A percentile compares a stretch with the other conserved stretches of the same genome.
Evolutionary conservation across 2,797 vertebrate species (phyloP).

Genomic region (Poliocrania exsul): DNA sequence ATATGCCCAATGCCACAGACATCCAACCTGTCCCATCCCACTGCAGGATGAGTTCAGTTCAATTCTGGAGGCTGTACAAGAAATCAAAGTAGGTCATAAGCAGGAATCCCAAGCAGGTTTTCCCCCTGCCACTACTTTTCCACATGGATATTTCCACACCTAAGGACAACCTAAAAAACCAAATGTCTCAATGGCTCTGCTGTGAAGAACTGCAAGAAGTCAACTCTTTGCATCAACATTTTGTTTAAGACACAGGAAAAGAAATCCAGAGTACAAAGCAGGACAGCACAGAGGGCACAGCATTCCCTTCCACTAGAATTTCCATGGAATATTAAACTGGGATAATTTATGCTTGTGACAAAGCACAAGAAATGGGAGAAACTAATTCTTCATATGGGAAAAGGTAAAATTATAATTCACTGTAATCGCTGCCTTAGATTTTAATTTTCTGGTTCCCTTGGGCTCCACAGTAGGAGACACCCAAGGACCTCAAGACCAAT

Average conservation of each 20-base stretch:
- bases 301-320: not conserved
- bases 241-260: not conserved
- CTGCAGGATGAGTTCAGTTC: not conserved
- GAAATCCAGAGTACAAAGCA: not conserved
- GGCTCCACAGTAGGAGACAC: conserved; percentile 3
- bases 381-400: conserved; percentile 42
- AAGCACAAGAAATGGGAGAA: conserved; percentile 40
- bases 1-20: not conserved
- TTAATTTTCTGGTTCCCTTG: conserved; percentile 54
- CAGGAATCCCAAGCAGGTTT: not conserved
- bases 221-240: not conserved
- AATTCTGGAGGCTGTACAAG: not conserved
- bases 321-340: not conserved
- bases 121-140: not conserved
- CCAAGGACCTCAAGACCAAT: not conserved
- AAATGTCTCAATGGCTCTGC: not conserved
- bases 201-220: not conserved
- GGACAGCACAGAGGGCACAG: not conserved
- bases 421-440: conserved; percentile 16
- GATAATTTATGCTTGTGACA: conserved; percentile 22
- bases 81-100: not conserved
- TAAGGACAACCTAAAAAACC: not conserved
- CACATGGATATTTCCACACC: not conserved
- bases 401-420: conserved; percentile 47
- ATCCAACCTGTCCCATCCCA: not conserved